Conservation (phyloP, 2,888 invertebrate genomes). For the Drosophila nr. perissopoda region DNA sequence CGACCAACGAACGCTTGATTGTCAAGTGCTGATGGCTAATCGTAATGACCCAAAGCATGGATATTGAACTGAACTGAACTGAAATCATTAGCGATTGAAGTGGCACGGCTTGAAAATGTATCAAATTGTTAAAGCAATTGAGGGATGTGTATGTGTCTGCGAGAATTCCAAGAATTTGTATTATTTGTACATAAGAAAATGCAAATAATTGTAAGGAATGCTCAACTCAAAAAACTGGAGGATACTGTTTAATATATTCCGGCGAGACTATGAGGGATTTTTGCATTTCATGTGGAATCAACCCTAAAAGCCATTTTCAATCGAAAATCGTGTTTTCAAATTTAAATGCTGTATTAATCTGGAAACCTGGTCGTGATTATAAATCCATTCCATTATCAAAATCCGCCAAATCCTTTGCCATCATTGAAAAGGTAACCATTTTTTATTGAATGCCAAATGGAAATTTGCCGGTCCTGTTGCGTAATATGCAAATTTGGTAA, state of each 20-base stretch:
- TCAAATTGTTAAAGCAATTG: background rate
- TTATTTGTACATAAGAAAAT: background rate
- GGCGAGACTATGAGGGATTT: background rate
- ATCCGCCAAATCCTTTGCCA: background rate
- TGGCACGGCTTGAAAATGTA: background rate
- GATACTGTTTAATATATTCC: background rate
- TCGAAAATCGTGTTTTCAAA: background rate
- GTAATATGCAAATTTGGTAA: constrained; percentile 50
- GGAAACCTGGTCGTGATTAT: background rate
- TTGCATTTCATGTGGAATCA: background rate
- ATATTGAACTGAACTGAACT: constrained; percentile 33
- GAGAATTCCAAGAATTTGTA: background rate
- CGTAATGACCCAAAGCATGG: constrained; percentile 16
- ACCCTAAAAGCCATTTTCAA: background rate
- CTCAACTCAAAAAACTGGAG: background rate
- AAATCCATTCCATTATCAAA: background rate
- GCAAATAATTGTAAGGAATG: background rate
- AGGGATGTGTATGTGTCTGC: background rate
- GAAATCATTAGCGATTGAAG: constrained; percentile 39
- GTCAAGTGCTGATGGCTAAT: constrained; percentile 48
- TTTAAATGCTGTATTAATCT: background rate
- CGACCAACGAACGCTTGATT: constrained; percentile 31
- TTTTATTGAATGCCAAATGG: constrained; percentile 28
- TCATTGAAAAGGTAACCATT: constrained; percentile 17
- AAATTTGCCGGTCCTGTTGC: constrained; percentile 14